A percentile compares a stretch with the other conserved stretches of the same genome.
phyloP scores from a whole-genome alignment of 2,113 vertebrate genomes.

The Paedocypris sp. region DNA sequence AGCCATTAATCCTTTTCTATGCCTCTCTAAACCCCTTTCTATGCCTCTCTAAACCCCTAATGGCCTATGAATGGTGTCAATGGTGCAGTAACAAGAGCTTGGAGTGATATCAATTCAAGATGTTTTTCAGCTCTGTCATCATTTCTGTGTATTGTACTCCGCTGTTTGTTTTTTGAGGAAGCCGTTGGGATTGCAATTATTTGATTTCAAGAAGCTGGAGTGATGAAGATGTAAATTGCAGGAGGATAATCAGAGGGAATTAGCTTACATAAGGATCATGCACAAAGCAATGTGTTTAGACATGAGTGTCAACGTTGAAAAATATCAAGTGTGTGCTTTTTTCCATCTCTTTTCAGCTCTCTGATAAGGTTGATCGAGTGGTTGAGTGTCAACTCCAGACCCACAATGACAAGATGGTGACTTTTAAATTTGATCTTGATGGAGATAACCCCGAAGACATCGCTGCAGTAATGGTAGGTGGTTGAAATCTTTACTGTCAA shows the following conservation, averaged over 20 bases:
- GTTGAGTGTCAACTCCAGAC: constrained; percentile 97
- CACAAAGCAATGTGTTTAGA: too few species aligned
- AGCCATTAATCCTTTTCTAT: not conserved
- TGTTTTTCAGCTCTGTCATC: not conserved
- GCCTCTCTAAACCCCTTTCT: not conserved
- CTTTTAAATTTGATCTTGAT: constrained; percentile 94
- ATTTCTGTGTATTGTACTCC: not conserved
- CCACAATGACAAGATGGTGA: constrained; percentile 98
- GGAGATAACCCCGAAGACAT: constrained; percentile 95
- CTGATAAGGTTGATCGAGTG: constrained; percentile 86
- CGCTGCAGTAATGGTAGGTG: constrained; percentile 82
- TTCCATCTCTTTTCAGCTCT: constrained; percentile 78
- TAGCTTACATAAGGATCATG: constrained; percentile 3
- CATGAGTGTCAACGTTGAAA: too few species aligned
- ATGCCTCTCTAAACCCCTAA: not conserved
- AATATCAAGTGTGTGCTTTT: not conserved
- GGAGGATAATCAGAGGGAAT: not conserved
- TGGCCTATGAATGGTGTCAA: not conserved
- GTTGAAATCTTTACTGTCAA: not conserved
- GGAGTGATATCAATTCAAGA: not conserved
- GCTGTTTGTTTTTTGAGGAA: not conserved
- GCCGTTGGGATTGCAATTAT: not conserved
- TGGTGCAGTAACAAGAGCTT: not conserved
- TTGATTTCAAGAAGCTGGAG: not conserved
- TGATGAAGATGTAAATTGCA: not conserved